Percentiles rank a stretch among this genome's conserved stretches.
Conservation (phyloP, 2,113 vertebrate genomes). For the Macquaria australasica region DNA sequence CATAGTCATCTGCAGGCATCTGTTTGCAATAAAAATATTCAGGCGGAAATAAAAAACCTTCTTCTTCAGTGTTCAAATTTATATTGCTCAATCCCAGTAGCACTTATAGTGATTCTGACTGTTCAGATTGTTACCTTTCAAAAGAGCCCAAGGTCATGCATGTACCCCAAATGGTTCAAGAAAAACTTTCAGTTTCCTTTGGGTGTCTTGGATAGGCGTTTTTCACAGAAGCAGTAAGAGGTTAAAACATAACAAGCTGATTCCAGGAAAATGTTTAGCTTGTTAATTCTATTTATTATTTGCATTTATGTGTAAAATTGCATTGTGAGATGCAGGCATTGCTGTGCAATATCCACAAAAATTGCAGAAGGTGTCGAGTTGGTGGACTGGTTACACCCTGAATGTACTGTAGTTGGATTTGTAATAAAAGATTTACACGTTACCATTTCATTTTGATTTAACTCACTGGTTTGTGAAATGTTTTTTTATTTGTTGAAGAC, state of each 20-base stretch:
- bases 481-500: not conserved
- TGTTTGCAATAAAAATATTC: too few species aligned
- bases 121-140: too few species aligned
- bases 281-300: constrained; percentile 1
- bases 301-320: constrained; percentile 17
- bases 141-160: too few species aligned
- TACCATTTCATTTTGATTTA: not conserved
- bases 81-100: too few species aligned
- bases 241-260: not conserved
- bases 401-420: not conserved
- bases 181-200: too few species aligned
- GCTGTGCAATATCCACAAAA: not conserved
- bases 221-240: too few species aligned
- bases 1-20: too few species aligned
- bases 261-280: not conserved
- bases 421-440: constrained; percentile 8
- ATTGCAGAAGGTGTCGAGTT: not conserved
- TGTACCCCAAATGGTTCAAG: too few species aligned
- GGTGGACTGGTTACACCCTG: not conserved
- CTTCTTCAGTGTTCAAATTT: too few species aligned
- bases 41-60: too few species aligned
- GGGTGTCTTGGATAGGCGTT: too few species aligned
- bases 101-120: too few species aligned
- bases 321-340: not conserved
- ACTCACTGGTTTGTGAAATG: constrained; percentile 25